These are phyloP conservation scores for Origma solitaria DNA, from an alignment of 2,113 vertebrate species.

Conservation along the genomic window DNA sequence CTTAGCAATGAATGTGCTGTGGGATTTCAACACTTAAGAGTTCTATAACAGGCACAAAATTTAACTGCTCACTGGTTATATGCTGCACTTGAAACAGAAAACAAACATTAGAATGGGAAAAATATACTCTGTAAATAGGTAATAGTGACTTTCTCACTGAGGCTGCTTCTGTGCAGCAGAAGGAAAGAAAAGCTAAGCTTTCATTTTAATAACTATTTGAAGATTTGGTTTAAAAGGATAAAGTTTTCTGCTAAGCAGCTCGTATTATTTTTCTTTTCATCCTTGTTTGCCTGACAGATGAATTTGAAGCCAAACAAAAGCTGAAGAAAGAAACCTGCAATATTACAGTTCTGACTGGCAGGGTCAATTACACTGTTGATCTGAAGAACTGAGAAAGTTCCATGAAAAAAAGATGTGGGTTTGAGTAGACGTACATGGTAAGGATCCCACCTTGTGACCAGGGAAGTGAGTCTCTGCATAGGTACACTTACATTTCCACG, in stretches of 20 bases:
- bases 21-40: background rate
- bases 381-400: background rate
- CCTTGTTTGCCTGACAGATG: background rate
- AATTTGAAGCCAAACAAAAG: slow-evolving; percentile 16
- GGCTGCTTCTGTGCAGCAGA: slow-evolving; percentile 45
- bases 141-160: background rate
- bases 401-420: background rate
- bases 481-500: background rate
- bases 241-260: slow-evolving; percentile 19
- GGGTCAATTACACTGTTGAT: background rate
- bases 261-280: background rate
- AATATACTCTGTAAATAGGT: background rate
- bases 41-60: background rate
- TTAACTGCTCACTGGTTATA: background rate
- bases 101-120: background rate
- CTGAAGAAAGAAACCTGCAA: background rate
- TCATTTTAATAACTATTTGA: slow-evolving; percentile 31
- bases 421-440: background rate
- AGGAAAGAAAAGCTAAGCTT: slow-evolving; percentile 38
- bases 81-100: background rate
- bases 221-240: slow-evolving; percentile 47
- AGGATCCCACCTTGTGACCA: background rate
- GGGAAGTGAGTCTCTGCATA: background rate
- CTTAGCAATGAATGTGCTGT: background rate
- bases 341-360: background rate